A percentile compares a stretch with the other conserved stretches of the same genome.
phyloP scores from a whole-genome alignment of 2,113 vertebrate genomes.

The Eclectus roratus region DNA sequence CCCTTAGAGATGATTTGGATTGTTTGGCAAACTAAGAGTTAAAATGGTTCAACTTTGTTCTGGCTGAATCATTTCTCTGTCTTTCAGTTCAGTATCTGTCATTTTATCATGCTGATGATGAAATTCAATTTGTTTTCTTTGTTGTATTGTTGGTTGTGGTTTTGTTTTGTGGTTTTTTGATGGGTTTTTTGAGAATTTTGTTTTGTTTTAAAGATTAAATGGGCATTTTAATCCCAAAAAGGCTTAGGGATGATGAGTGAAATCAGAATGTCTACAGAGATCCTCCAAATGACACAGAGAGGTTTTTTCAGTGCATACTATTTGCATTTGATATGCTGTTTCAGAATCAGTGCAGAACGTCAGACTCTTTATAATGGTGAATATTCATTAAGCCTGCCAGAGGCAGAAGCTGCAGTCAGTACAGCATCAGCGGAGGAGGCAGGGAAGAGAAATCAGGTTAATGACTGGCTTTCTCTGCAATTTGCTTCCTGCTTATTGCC shows the following conservation, averaged over 20 bases:
- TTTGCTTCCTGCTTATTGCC: constrained; percentile 45
- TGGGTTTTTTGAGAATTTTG: not conserved
- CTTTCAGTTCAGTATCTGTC: not conserved
- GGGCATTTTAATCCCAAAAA: constrained; percentile 54
- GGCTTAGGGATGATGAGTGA: constrained; percentile 34
- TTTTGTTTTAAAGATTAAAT: not conserved
- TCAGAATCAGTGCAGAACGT: not conserved
- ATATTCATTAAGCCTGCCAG: constrained; percentile 63
- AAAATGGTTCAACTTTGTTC: not conserved
- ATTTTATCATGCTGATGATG: not conserved
- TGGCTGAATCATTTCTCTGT: not conserved
- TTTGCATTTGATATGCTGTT: constrained; percentile 27
- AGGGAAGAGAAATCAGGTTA: constrained; percentile 62
- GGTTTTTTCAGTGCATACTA: not conserved
- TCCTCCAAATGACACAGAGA: not conserved
- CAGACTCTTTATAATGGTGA: constrained; percentile 27
- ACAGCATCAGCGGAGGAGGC: constrained; percentile 10
- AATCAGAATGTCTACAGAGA: not conserved
- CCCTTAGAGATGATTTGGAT: not conserved
- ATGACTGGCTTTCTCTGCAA: constrained; percentile 34
- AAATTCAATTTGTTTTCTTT: not conserved
- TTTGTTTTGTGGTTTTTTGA: not conserved
- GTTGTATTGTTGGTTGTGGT: not conserved
- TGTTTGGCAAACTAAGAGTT: not conserved
- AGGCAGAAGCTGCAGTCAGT: constrained; percentile 40